A percentile compares a stretch with the other conserved stretches of the same genome.
Evolutionary conservation across 2,888 invertebrate species (phyloP).

Genomic region (Schizotus pectinicornis): DNA sequence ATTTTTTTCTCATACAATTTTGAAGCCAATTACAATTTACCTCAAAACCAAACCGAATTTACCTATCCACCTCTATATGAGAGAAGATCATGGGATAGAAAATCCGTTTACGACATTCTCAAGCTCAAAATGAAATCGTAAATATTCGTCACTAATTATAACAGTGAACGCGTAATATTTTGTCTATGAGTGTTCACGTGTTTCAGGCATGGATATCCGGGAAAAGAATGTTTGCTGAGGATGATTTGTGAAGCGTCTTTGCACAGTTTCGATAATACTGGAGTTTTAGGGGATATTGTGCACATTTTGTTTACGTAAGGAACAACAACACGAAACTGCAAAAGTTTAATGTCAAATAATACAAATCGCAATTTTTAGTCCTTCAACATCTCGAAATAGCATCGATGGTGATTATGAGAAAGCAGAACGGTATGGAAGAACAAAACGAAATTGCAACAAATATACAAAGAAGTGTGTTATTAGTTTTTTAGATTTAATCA

Average conservation of each 20-base stretch:
- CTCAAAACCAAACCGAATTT: slow-evolving; percentile 61
- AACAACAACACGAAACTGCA: slow-evolving; percentile 14
- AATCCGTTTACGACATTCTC: slow-evolving; percentile 43
- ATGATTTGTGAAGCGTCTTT: slow-evolving; percentile 74
- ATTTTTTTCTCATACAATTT: slow-evolving; percentile 78
- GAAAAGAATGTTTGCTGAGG: slow-evolving; percentile 72
- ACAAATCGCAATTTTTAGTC: slow-evolving; percentile 57
- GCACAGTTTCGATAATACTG: slow-evolving; percentile 41
- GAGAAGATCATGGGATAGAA: slow-evolving; percentile 39
- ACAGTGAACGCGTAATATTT: neutral
- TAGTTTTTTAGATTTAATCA: slow-evolving; percentile 65
- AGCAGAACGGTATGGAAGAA: slow-evolving; percentile 45
- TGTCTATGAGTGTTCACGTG: slow-evolving; percentile 29
- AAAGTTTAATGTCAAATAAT: slow-evolving; percentile 7
- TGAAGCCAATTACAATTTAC: slow-evolving; percentile 70
- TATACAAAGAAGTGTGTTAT: slow-evolving; percentile 62
- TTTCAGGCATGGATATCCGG: slow-evolving; percentile 68
- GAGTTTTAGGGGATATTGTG: slow-evolving; percentile 47
- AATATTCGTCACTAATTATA: slow-evolving; percentile 24
- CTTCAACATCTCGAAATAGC: slow-evolving; percentile 62
- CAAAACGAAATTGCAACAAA: slow-evolving; percentile 59
- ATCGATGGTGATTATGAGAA: slow-evolving; percentile 38
- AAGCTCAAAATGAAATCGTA: slow-evolving; percentile 48
- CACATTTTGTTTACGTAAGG: slow-evolving; percentile 49
- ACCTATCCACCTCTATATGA: slow-evolving; percentile 46